Evolutionary conservation across 1,140 invertebrate genomes (phyloP), one percentile per base, ranked within the genome.

Genomic region (Zaprionus gabonicus): DNA sequence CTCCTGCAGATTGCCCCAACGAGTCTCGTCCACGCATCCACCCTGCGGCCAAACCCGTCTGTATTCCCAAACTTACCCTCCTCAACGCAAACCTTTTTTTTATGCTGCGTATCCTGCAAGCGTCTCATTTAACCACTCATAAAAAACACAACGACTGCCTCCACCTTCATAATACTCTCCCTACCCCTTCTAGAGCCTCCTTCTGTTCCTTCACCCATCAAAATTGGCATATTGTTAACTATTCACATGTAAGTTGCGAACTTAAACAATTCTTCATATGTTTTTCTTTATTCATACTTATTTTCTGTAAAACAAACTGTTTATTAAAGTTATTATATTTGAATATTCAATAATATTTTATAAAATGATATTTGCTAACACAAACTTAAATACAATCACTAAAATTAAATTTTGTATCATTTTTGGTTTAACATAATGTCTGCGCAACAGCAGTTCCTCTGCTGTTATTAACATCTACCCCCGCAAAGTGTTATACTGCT

Each of bases 151-250:
- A 41, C 13, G 38, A 13, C 15, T 41, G 31, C 31, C 31, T 34
- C 31, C 31, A 34, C 31, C 28, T 28, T 7, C 28, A 28, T 7
- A 44, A 17, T 17, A 7, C 41, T 9, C 41, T 9, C 7, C 41
- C 6, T 9, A 9, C n/a, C 10, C 20, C 20, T 23, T n/a, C 20
- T 0, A 34, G 9, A 10, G 9, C 17, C 46, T 20, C 2, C 41
- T 46, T 4, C n/a, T 46, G 13, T 13, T 23, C 12, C 25, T 41
- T 13, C 5, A 41, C 73, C 55, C 69, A 79, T 79, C 79, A 85
- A 85, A 78, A 82, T 79, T 66, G 69, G 81, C 73, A 76, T 64
- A 80, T 84, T 84, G 81, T 80, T 76, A 63, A 62, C 44, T 64
- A 63, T 63, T 31, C 1, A 3, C 31, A 4, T 41, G 15, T 10